Base-by-base conservation (phyloP, 2,113 vertebrate genomes). In the Eulemur macaco region DNA sequence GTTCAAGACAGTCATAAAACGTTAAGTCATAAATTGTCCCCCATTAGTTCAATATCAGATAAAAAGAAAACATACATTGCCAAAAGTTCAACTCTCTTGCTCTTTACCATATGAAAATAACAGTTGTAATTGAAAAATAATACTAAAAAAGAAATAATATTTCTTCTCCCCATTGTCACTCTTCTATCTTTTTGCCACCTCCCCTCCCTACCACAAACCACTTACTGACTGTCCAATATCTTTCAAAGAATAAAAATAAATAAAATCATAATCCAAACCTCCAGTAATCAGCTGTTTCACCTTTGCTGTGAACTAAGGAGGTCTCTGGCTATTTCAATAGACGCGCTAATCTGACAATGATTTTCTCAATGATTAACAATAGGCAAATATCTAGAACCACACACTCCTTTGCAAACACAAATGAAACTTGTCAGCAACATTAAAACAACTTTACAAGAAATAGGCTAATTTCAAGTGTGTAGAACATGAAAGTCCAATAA, bases 271-370 rank as follows among this genome's bases (percentile, higher is more conserved):
- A 45, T 74, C 29, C 45, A 93, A 81, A 64, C 23, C 50, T 91
- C 45, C 14, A 94, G 69, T 69, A n/a, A 93, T 29, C 54, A 56
- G 25, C 58, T 50, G 81, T 6, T 39, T 64, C 77, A 84, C 45
- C 86, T 86, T 52, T 69, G 20, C 45, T 64, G 60, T 95, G 92
- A 96, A 97, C 82, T 97, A 94, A 84, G 50, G 73, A 9, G 23
- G 92, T 95, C 95, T 97, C 93, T 88, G 42, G 78, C 87, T 77
- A 86, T 94, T 92, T 47, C 91, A 84, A 84, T 58, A 92, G 50
- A 85, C 52, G 63, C 78, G 84, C 21, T 92, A 85, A 89, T 20
- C 71, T 29, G 37, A 34, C 15, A 12, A 18, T 18, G 29, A 56
- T 98, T 97, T 74, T 45, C n/a, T 91, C 89, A 89, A 54, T 64